Evolutionary conservation across 2,113 vertebrate genomes (phyloP).

Genomic region (zebrafish (Danio rerio)): GRCz12tu NC_133193.1:53320001-53320500

Average conservation of each 20-base stretch:
- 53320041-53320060: constrained; percentile 51
- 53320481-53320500: too few relatives aligned
- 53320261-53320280: constrained; percentile 75
- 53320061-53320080: constrained; percentile 66
- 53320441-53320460: too few relatives aligned
- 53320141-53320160: constrained; percentile 66
- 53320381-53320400: too few relatives aligned
- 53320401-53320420: too few relatives aligned
- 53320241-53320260: constrained; percentile 67
- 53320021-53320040: constrained; percentile 11
- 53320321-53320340: too few relatives aligned
- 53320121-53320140: constrained; percentile 69
- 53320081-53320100: constrained; percentile 69
- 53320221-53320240: constrained; percentile 68
- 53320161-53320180: constrained; percentile 63
- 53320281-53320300: constrained; percentile 74
- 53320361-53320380: too few relatives aligned
- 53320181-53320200: constrained; percentile 68
- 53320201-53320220: constrained; percentile 76
- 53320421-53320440: too few relatives aligned
- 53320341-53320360: too few relatives aligned
- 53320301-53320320: constrained; percentile 41
- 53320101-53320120: constrained; percentile 71
- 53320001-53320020: neutral
- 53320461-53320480: too few relatives aligned